These are phyloP conservation scores for Arctopsyche grandis DNA, from an alignment of 1,140 invertebrate genomes.

Conservation along the genomic window DNA sequence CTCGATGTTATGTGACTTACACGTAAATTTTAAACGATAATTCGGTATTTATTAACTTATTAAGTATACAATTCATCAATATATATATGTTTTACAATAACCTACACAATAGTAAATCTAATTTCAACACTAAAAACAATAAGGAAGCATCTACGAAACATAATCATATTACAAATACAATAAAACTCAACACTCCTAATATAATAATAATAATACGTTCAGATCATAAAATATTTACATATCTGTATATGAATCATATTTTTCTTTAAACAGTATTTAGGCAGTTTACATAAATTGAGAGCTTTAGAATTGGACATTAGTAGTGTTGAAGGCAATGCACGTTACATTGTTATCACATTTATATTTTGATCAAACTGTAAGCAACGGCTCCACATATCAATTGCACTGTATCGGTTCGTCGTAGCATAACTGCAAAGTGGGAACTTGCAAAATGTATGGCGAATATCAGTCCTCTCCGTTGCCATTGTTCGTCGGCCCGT, in stretches of 20 bases:
- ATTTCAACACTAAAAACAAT: neutral
- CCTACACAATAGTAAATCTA: neutral
- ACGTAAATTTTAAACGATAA: slow-evolving; percentile 30
- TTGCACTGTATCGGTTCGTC: slow-evolving; percentile 39
- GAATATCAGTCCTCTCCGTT: slow-evolving; percentile 51
- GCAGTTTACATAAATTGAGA: neutral
- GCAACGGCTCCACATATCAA: slow-evolving; percentile 8
- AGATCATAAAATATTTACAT: slow-evolving; percentile 34
- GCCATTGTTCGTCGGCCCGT: slow-evolving; percentile 75
- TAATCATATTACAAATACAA: neutral
- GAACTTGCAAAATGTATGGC: slow-evolving; percentile 12
- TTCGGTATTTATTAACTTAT: slow-evolving; percentile 26
- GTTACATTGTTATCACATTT: slow-evolving; percentile 34
- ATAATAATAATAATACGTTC: neutral
- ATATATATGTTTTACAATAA: neutral
- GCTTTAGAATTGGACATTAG: slow-evolving; percentile 9
- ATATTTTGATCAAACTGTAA: neutral
- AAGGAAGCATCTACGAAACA: slow-evolving; percentile 2
- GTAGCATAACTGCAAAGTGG: slow-evolving; percentile 16
- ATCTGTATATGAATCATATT: neutral
- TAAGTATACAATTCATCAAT: neutral
- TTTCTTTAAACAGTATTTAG: neutral
- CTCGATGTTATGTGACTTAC: slow-evolving; percentile 34
- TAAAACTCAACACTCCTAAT: neutral
- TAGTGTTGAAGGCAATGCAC: slow-evolving; percentile 30